A percentile compares a stretch with the other conserved stretches of the same genome.
Conservation (phyloP, 2,888 invertebrate genomes). For the Neoitamus cyanurus region DNA sequence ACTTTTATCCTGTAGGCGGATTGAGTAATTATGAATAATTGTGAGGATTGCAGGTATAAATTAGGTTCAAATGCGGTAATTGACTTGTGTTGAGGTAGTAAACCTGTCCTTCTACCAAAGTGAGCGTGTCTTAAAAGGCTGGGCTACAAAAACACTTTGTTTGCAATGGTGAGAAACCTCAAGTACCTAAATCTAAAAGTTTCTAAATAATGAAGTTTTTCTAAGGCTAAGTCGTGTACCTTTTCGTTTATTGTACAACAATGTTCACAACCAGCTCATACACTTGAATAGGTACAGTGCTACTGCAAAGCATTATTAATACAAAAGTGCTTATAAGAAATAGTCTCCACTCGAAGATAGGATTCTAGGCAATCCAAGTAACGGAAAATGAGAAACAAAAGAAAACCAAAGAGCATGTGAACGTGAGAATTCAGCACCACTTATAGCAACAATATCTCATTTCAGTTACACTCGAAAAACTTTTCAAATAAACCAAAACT, state of each 20-base stretch:
- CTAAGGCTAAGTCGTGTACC: not conserved
- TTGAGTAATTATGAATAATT: not conserved
- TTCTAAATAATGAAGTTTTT: not conserved
- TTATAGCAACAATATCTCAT: not conserved
- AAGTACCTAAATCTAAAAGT: not conserved
- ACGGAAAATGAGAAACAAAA: not conserved
- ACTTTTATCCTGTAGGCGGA: not conserved
- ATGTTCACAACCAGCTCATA: not conserved
- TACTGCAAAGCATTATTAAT: not conserved
- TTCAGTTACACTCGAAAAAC: not conserved
- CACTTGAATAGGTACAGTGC: not conserved
- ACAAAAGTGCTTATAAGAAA: not conserved
- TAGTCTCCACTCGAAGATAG: not conserved
- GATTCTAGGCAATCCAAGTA: not conserved
- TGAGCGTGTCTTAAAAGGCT: not conserved
- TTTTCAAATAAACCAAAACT: slow-evolving; percentile 49
- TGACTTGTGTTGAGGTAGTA: not conserved
- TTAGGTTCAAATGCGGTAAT: not conserved
- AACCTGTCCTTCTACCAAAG: not conserved
- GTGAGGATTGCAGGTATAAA: not conserved
- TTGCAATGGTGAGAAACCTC: not conserved
- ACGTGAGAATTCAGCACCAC: not conserved
- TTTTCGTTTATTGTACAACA: not conserved
- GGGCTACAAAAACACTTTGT: not conserved
- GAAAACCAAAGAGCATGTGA: not conserved